Evolutionary conservation across 2,113 vertebrate species (phyloP), one percentile per base, ranked within the genome.

Genomic region (Maccullochella peelii): DNA sequence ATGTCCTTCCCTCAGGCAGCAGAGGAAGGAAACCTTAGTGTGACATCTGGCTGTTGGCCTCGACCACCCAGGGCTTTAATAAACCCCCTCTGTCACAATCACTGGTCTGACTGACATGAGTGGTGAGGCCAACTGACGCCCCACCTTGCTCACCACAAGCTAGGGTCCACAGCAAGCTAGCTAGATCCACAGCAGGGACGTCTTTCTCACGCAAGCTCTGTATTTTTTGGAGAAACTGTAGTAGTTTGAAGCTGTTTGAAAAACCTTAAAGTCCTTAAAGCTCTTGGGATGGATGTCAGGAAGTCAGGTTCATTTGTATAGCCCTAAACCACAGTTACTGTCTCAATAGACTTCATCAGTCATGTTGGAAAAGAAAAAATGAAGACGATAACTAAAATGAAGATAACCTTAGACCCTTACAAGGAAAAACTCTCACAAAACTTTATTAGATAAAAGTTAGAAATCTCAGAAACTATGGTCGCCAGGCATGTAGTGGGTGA

Each of bases 21-120:
- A 95, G 95, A 95, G 96, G 97, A 98, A 98, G 97, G 97, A 97
- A 97, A 95, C 90, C 62, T 90, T 87, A 84, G 89, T 94, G 89
- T 92, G 94, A 92, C 92, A 95, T 96, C 94, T 93, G 96, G 94
- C 94, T 91, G 90, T 91, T 91, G 73, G 90, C 95, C 93, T 95
- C 96, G 95, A 97, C 94, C 96, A 96, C 95, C 91, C 86, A 93
- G 90, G 88, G 84, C 93, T 96, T 95, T 95, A 91, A 94, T 94
- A 93, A 93, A 91, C 67, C 75, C 85, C 88, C 81, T 92, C 89
- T 98, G 98, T 97, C 97, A 96, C 97, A 98, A 98, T 92, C 92
- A 52, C 59, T 82, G 90, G 82, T 95, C 91, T 88, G 92, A 86
- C 86, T 89, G 87, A 83, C 8, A 59, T 79, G 74, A 89, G 83